Evolutionary conservation across 23 tunicate genomes (phyloP).

Genomic region (Halocynthia aurantium): DNA sequence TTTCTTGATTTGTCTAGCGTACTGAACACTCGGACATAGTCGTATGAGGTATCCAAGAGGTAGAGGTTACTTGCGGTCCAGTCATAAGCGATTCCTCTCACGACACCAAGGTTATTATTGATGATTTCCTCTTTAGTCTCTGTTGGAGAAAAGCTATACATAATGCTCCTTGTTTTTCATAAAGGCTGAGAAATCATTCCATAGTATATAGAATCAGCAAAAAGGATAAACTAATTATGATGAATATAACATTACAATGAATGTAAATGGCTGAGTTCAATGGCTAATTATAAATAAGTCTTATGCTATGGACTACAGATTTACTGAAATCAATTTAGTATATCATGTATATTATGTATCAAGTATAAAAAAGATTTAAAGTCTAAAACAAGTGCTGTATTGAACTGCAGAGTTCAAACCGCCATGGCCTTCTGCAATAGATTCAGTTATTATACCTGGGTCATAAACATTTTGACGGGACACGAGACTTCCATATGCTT

Average conservation of each 20-base stretch:
- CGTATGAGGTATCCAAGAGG: constrained; percentile 27
- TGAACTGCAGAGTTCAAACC: no score
- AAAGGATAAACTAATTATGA: no score
- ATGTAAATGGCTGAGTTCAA: constrained; percentile 1
- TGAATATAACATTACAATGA: neutral
- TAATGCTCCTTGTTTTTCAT: no score
- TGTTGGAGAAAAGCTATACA: no score
- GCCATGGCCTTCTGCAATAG: no score
- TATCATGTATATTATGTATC: no score
- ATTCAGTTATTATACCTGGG: constrained; percentile 26
- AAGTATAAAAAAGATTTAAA: no score
- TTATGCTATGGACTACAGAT: no score
- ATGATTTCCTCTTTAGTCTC: constrained; percentile 27
- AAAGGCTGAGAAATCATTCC: no score
- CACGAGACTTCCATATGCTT: constrained; percentile 28
- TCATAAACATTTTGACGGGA: constrained; percentile 36
- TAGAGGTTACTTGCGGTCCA: constrained; percentile 68
- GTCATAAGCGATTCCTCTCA: constrained; percentile 53
- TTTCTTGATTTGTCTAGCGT: constrained; percentile 19
- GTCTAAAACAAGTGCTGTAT: no score
- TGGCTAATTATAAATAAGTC: neutral
- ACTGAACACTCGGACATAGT: constrained; percentile 33
- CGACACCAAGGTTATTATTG: constrained; percentile 27
- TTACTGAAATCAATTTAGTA: no score
- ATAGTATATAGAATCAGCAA: no score